Base-by-base conservation (phyloP, 2,888 invertebrate species). In the Eupithecia dodoneata region DNA sequence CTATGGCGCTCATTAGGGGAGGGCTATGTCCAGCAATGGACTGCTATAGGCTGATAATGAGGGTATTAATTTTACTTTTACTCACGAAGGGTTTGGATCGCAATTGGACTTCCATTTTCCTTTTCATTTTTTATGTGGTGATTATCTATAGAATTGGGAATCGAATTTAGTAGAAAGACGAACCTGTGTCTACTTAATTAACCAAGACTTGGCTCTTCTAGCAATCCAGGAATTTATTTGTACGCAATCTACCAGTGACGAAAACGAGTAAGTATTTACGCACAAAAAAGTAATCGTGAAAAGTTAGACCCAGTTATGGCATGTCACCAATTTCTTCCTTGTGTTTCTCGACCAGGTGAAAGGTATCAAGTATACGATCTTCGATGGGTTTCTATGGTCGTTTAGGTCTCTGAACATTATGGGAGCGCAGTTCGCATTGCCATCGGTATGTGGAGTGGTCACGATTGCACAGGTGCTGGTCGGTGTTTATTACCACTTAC, bases 361-460 rank as follows among this genome's bases (percentile, higher is more conserved):
- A 18, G 18, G 55, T 3, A 4, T 15, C 12, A 49, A 15, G 52
- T 52, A 52, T 55, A n/a, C n/a, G n/a, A 9, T 59, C n/a, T 18
- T 59, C 55, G 55, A 59, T 59, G 18, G 55, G n/a, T 59, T 59
- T 59, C n/a, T 18, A 59, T 18, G 3, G n/a, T 18, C 55, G 18
- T n/a, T 59, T 13, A 59, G 18, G n/a, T 59, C 55, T n/a, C 18
- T n/a, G 55, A 18, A 7, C 55, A 55, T 78, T 75, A 75, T 71
- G 75, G 75, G 42, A 71, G 9, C 78, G 59, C 63, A 67, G 73
- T 73, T 75, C 59, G 75, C 73, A 71, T 75, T 78, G 59, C 66
- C 44, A 75, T 55, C 7, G 75, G 73, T 73, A 78, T 78, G 71
- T 73, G 66, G 47, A 78, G 78, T 59, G 71, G 49, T 63, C 75